Evolutionary conservation across 35 echinoderm and acorn worm genomes (phyloP).

Genomic region (Heliocidaris erythrogramma): DNA sequence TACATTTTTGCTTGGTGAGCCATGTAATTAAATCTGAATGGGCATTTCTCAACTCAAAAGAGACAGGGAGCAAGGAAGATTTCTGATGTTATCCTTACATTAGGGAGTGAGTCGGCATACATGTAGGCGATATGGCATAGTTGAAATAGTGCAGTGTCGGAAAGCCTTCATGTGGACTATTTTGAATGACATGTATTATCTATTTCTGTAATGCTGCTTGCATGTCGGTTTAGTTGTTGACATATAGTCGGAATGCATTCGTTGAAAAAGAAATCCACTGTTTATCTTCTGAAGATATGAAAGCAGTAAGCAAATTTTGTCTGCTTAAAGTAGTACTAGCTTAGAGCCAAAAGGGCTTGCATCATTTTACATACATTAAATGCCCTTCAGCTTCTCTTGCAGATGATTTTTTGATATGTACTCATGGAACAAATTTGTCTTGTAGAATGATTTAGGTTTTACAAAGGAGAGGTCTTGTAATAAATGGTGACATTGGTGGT

Average conservation of each 20-base stretch:
- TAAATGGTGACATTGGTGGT: too few species aligned
- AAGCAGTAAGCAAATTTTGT: neutral
- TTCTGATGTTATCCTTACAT: neutral
- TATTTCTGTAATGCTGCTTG: neutral
- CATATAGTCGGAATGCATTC: neutral
- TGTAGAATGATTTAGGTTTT: too few species aligned
- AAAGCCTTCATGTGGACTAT: neutral
- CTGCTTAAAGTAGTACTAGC: neutral
- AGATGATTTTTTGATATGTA: too few species aligned
- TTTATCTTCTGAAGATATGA: slow-evolving; percentile 2
- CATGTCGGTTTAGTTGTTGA: neutral
- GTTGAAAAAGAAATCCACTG: neutral
- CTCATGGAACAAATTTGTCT: too few species aligned
- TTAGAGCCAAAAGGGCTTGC: neutral
- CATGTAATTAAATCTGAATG: slow-evolving; percentile 18
- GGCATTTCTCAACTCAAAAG: neutral
- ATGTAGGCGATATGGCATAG: neutral
- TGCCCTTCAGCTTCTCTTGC: too few species aligned
- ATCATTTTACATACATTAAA: too few species aligned
- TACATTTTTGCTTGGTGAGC: neutral
- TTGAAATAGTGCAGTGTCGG: neutral
- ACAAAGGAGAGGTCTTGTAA: too few species aligned
- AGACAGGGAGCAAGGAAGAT: neutral
- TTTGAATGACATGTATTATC: neutral
- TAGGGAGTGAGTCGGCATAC: neutral